Percentiles rank a stretch among this genome's conserved stretches.
These are phyloP conservation scores for Bombus difficillimus DNA, from an alignment of 1,140 invertebrate species.

Conservation along the genomic window DNA sequence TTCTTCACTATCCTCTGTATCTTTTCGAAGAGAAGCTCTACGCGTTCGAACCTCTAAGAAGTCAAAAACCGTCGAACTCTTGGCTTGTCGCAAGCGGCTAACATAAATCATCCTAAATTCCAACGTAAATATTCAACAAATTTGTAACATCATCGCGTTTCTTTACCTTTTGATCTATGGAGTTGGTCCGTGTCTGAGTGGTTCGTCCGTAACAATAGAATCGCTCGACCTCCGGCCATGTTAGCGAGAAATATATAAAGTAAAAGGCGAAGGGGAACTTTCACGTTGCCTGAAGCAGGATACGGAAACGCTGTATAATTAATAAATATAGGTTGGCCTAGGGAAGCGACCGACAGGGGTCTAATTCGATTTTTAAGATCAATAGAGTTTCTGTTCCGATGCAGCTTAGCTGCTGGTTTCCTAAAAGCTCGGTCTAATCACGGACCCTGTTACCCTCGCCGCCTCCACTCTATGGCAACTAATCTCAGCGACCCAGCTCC, in stretches of 20 bases:
- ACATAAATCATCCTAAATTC: too few relatives aligned
- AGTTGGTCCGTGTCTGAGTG: too few relatives aligned
- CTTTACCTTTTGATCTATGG: too few relatives aligned
- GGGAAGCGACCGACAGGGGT: neutral
- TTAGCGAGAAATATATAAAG: neutral
- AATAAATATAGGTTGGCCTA: neutral
- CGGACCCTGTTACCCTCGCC: slow-evolving; percentile 31
- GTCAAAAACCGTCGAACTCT: too few relatives aligned
- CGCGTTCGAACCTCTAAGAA: too few relatives aligned
- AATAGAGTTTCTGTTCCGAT: slow-evolving; percentile 19
- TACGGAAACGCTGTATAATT: slow-evolving; percentile 14
- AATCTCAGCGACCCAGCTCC: slow-evolving; percentile 42
- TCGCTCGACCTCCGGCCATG: too few relatives aligned
- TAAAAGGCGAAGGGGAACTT: neutral
- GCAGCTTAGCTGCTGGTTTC: neutral
- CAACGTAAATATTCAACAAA: too few relatives aligned
- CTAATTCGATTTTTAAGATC: slow-evolving; percentile 55
- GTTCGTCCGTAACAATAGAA: too few relatives aligned
- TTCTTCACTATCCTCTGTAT: too few relatives aligned
- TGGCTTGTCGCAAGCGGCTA: too few relatives aligned
- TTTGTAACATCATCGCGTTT: too few relatives aligned
- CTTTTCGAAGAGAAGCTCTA: too few relatives aligned
- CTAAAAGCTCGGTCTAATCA: slow-evolving; percentile 50
- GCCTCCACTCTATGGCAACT: slow-evolving; percentile 50
- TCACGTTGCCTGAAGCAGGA: neutral